Evolutionary conservation across 1,140 invertebrate genomes (phyloP).

Genomic region (Temnothorax curvispinosus): DNA sequence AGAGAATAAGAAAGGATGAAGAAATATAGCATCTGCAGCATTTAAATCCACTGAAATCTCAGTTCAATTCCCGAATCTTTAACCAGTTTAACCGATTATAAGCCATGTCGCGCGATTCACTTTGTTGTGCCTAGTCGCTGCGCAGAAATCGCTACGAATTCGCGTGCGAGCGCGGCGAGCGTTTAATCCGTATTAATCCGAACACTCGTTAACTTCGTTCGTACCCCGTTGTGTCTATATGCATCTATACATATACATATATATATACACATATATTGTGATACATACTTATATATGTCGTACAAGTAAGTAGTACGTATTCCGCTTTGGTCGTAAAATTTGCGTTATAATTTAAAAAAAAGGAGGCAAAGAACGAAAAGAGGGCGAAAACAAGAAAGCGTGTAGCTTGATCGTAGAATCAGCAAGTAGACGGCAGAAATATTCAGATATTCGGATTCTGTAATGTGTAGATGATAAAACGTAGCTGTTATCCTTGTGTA

Average conservation of each 20-base stretch:
- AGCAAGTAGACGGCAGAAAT: conserved; percentile 28
- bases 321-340: conserved; percentile 44
- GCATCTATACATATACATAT: conserved; percentile 19
- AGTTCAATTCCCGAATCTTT: neutral
- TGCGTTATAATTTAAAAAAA: conserved; percentile 36
- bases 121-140: conserved; percentile 54
- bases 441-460: conserved; percentile 38
- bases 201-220: conserved; percentile 25
- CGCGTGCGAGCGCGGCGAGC: conserved; percentile 18
- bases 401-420: conserved; percentile 28
- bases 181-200: conserved; percentile 30
- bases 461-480: conserved; percentile 44
- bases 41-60: conserved; percentile 25
- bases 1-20: neutral
- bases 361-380: neutral
- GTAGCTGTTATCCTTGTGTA: conserved; percentile 29
- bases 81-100: conserved; percentile 38
- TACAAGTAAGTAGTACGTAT: conserved; percentile 40
- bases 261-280: conserved; percentile 42
- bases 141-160: conserved; percentile 22
- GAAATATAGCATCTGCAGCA: neutral
- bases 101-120: conserved; percentile 52
- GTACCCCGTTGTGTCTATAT: conserved; percentile 24
- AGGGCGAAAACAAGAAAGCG: neutral
- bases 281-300: conserved; percentile 43